Percentiles rank a stretch among this genome's conserved stretches.
phyloP scores from a whole-genome alignment of 2,113 vertebrate genomes.

The Climacteris rufus region DNA sequence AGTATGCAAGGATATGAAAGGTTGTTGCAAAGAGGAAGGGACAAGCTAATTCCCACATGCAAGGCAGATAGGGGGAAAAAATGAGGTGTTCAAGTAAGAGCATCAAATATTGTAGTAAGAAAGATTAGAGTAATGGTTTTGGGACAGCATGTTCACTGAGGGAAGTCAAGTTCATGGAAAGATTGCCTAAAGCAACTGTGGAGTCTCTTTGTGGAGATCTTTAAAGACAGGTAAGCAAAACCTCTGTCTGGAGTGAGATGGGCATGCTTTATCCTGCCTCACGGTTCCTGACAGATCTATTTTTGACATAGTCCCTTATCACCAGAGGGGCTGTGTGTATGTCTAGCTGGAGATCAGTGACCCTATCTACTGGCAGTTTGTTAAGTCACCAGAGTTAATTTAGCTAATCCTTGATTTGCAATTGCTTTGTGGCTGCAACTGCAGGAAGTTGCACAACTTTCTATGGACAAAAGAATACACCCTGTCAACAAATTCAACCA shows the following conservation, averaged over 20 bases:
- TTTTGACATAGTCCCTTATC: conserved; percentile 3
- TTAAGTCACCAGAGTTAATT: not conserved
- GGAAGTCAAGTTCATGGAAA: not conserved
- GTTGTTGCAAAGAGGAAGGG: not conserved
- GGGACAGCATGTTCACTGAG: not conserved
- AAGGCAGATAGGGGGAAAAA: not conserved
- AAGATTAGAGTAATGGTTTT: not conserved
- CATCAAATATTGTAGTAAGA: not conserved
- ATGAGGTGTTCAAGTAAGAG: not conserved
- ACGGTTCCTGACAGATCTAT: not conserved
- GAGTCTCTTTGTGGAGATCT: not conserved
- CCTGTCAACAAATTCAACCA: not conserved
- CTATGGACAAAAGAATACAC: not conserved
- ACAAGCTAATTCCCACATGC: not conserved
- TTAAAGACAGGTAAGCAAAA: not conserved
- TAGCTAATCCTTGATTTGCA: not conserved
- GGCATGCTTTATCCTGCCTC: not conserved
- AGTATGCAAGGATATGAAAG: not conserved
- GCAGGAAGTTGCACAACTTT: not conserved
- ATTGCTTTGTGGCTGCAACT: not conserved
- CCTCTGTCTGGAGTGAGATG: not conserved
- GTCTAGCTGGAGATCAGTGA: not conserved
- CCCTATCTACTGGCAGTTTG: not conserved
- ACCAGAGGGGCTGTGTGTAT: not conserved
- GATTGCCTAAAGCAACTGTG: not conserved